Conservation (phyloP, 2,888 invertebrate genomes). For the Heliconius ismenius region DNA sequence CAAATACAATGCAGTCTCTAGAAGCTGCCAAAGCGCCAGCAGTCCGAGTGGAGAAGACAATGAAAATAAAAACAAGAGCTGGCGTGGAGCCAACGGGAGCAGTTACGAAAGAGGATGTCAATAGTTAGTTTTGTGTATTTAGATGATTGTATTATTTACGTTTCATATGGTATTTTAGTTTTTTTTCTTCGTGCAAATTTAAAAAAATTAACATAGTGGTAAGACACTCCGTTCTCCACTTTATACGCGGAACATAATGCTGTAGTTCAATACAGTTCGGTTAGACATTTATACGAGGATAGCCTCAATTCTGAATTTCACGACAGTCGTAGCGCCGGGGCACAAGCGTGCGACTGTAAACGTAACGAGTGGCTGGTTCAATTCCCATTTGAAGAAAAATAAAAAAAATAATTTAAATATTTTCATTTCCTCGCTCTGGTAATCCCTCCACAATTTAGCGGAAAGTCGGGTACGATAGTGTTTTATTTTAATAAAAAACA, state of each 20-base stretch:
- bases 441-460: not conserved
- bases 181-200: not conserved
- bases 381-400: too few species aligned
- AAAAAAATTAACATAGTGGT: not conserved
- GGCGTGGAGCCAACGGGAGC: constrained; percentile 39
- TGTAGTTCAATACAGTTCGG: not conserved
- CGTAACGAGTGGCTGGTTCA: too few species aligned
- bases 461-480: too few species aligned
- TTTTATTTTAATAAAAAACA: not conserved
- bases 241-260: not conserved
- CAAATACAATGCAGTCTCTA: constrained; percentile 8
- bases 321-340: too few species aligned
- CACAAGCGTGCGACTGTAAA: too few species aligned
- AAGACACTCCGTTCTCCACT: not conserved
- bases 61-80: constrained; percentile 36
- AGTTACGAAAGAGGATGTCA: constrained; percentile 37
- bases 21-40: constrained; percentile 32
- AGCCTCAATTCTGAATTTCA: too few species aligned
- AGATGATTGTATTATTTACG: constrained; percentile 8
- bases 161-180: not conserved
- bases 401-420: too few species aligned
- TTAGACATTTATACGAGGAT: too few species aligned
- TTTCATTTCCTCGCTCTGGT: not conserved
- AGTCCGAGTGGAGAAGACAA: constrained; percentile 23
- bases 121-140: constrained; percentile 22